Percentiles rank a stretch among this genome's conserved stretches.
phyloP scores from a whole-genome alignment of 2,113 vertebrate genomes.

The Catharus fuscescens region DNA sequence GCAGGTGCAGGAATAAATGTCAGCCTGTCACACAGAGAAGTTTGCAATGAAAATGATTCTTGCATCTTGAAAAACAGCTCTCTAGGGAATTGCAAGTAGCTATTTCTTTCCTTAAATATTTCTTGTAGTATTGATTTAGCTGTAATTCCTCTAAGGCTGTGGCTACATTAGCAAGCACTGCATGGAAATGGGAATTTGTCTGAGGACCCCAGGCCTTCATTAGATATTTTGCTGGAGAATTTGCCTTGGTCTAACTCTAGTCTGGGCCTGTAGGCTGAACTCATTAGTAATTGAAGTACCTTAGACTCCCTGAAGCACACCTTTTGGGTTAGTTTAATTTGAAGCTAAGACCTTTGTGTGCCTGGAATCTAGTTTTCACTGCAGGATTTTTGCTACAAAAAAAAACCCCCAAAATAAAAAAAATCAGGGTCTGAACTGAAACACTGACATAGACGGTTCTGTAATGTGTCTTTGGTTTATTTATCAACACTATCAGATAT shows the following conservation, averaged over 20 bases:
- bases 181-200: neutral
- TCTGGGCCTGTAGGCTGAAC: neutral
- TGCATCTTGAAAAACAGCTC: neutral
- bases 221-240: neutral
- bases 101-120: neutral
- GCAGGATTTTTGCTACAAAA: neutral
- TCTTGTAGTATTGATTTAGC: neutral
- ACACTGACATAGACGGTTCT: neutral
- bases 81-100: neutral
- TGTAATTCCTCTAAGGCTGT: neutral
- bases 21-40: neutral
- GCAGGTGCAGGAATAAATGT: slow-evolving; percentile 2
- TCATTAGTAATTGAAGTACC: neutral
- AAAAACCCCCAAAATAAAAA: neutral
- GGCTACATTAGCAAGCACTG: neutral
- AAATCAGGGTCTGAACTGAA: neutral
- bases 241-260: neutral
- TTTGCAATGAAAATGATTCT: neutral
- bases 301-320: neutral
- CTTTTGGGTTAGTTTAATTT: neutral
- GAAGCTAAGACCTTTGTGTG: neutral
- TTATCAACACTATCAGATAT: neutral
- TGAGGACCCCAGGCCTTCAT: neutral
- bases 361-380: neutral
- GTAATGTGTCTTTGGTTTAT: neutral